These are phyloP conservation scores for Patiria pectinifera DNA, from an alignment of 53 echinoderm and acorn worm species.

Conservation along the genomic window DNA sequence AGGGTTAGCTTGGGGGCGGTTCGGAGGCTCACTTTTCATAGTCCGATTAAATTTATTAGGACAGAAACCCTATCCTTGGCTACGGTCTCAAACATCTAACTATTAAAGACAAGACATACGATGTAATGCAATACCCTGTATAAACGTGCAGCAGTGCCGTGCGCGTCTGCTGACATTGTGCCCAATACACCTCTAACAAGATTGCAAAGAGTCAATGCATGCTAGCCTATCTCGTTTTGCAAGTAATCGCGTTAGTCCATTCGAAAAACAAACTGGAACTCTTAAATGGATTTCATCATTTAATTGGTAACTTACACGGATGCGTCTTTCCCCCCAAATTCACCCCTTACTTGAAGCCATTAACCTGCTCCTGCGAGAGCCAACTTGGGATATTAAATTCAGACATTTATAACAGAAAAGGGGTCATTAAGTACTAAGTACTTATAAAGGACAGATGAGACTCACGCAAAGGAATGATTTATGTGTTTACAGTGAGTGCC, in stretches of 20 bases:
- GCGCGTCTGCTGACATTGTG: not conserved
- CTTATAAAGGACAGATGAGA: not conserved
- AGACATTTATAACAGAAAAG: not conserved
- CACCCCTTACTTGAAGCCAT: not conserved
- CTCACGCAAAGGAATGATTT: not conserved
- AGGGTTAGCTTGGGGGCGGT: not conserved
- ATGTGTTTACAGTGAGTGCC: too few species aligned
- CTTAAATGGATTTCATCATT: not conserved
- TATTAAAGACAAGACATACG: not conserved
- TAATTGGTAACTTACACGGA: not conserved
- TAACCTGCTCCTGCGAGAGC: not conserved
- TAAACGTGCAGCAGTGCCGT: not conserved
- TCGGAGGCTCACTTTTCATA: not conserved
- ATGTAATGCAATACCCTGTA: not conserved
- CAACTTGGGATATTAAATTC: not conserved
- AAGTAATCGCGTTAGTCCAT: constrained; percentile 5
- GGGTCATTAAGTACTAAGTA: not conserved
- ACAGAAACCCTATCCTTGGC: not conserved
- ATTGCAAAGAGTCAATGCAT: not conserved
- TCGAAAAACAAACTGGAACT: not conserved
- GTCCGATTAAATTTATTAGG: not conserved
- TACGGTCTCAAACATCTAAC: not conserved
- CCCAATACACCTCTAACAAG: not conserved
- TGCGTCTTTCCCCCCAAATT: not conserved
- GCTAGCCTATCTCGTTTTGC: not conserved